Evolutionary conservation across 2,888 invertebrate genomes (phyloP).

Genomic region (Automeris io): DNA sequence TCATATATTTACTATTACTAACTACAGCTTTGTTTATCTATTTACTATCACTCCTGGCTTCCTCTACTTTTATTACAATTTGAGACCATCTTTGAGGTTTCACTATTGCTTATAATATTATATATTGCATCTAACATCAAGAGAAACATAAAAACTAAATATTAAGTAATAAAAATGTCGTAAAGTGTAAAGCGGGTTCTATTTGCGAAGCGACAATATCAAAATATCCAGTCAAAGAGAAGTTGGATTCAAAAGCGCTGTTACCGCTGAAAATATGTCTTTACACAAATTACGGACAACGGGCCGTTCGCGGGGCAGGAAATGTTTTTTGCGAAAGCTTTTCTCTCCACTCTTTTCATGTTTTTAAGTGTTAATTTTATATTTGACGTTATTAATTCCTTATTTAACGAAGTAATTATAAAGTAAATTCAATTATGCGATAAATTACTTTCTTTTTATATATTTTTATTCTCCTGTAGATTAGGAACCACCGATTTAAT

Average conservation of each 20-base stretch:
- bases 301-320: slow-evolving; percentile 14
- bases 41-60: too few species aligned
- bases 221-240: slow-evolving; percentile 32
- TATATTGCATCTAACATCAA: too few species aligned
- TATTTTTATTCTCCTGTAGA: too few species aligned
- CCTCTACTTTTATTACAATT: too few species aligned
- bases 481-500: too few species aligned
- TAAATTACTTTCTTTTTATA: too few species aligned
- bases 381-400: slow-evolving; percentile 5
- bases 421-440: slow-evolving; percentile 6
- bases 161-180: slow-evolving; percentile 13
- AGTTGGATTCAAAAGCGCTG: slow-evolving; percentile 40
- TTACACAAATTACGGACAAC: slow-evolving; percentile 31
- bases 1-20: too few species aligned
- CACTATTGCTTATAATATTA: too few species aligned
- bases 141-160: too few species aligned
- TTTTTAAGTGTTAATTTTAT: slow-evolving; percentile 22
- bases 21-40: too few species aligned
- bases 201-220: slow-evolving; percentile 20
- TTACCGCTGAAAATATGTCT: slow-evolving; percentile 39
- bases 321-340: not conserved
- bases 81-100: too few species aligned
- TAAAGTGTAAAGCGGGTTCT: slow-evolving; percentile 18
- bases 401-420: slow-evolving; percentile 9
- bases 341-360: slow-evolving; percentile 9